phyloP scores from a whole-genome alignment of 2,113 vertebrate genomes.

The Ciconia stormi region DNA sequence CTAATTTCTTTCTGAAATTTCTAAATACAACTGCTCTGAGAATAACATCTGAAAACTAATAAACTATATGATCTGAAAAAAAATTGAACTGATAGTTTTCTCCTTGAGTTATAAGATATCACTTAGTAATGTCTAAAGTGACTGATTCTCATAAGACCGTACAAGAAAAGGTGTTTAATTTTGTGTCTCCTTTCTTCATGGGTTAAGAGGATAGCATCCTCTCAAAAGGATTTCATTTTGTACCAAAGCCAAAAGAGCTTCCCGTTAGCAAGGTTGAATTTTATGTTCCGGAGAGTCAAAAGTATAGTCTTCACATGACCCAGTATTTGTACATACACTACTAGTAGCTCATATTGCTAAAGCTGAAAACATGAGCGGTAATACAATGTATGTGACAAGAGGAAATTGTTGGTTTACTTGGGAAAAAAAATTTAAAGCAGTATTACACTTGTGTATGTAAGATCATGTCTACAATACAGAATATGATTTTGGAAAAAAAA shows the following conservation, averaged over 20 bases:
- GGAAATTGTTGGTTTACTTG: background rate
- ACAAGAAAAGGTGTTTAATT: background rate
- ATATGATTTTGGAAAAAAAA: background rate
- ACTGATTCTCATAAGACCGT: background rate
- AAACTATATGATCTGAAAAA: background rate
- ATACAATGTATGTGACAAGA: background rate
- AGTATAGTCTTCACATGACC: background rate
- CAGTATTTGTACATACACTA: background rate
- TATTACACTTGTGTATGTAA: background rate
- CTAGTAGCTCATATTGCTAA: background rate
- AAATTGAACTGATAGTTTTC: background rate
- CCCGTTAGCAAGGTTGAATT: background rate
- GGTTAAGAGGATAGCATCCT: background rate
- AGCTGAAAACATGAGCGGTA: background rate
- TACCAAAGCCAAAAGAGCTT: background rate
- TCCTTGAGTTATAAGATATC: background rate
- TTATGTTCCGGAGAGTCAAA: background rate
- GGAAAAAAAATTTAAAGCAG: background rate
- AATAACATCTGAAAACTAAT: background rate
- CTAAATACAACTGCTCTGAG: background rate
- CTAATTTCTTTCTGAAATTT: background rate
- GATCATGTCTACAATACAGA: background rate
- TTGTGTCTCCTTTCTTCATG: background rate
- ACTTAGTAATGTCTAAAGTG: background rate
- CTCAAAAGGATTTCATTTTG: background rate